Conservation (phyloP, 1,140 invertebrate species). For the Drosophila miranda region DNA sequence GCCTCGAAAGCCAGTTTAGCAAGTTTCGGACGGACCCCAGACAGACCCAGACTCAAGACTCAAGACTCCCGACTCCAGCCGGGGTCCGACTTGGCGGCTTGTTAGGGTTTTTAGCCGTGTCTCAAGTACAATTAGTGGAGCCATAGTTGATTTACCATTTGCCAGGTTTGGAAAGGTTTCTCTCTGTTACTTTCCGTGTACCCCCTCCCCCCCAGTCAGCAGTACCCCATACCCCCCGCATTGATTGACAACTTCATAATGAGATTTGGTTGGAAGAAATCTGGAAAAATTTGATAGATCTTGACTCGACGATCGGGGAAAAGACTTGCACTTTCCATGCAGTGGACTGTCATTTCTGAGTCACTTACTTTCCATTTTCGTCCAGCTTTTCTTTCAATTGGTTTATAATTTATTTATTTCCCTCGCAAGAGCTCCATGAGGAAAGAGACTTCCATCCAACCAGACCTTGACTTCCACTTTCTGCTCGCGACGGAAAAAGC, state of each 20-base stretch:
- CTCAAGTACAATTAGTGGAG: slow-evolving; percentile 29
- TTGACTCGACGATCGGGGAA: slow-evolving; percentile 5
- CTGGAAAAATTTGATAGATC: background rate
- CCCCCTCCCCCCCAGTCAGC: background rate
- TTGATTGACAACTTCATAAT: slow-evolving; percentile 33
- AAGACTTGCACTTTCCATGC: slow-evolving; percentile 29
- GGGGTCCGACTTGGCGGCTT: slow-evolving; percentile 22
- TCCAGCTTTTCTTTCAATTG: slow-evolving; percentile 15
- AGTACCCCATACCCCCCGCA: no score
- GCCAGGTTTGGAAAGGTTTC: slow-evolving; percentile 9
- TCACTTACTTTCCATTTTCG: slow-evolving; percentile 38
- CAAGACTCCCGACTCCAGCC: slow-evolving; percentile 3
- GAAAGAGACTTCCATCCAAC: no score
- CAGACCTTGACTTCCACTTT: slow-evolving; percentile 40
- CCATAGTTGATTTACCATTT: slow-evolving; percentile 1
- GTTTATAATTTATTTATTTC: slow-evolving; percentile 37
- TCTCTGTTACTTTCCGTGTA: background rate
- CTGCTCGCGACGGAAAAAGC: slow-evolving; percentile 12
- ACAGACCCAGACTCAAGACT: slow-evolving; percentile 5
- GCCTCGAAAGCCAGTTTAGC: slow-evolving; percentile 68
- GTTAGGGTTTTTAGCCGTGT: slow-evolving; percentile 28
- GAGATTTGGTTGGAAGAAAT: background rate
- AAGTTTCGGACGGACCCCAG: slow-evolving; percentile 41
- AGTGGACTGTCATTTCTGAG: slow-evolving; percentile 13
- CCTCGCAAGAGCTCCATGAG: background rate